phyloP scores from a whole-genome alignment of 2,888 invertebrate species.

The Drosophila nr. medialis region DNA sequence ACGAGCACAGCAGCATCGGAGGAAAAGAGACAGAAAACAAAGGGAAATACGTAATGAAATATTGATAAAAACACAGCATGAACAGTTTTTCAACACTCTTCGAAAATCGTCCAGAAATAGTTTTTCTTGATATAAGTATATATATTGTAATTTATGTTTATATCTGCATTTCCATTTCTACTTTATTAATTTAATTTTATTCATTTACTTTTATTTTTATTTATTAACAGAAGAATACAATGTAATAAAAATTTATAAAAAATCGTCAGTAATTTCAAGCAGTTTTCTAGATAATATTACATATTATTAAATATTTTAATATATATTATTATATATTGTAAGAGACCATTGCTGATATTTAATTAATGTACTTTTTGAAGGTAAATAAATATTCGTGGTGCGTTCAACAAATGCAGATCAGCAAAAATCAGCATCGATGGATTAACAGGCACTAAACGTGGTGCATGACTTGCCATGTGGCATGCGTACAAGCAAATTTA shows the following conservation, averaged over 20 bases:
- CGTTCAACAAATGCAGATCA: background rate
- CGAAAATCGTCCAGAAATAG: background rate
- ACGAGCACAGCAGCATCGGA: constrained; percentile 11
- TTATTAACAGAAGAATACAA: no score
- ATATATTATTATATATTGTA: background rate
- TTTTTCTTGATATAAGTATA: background rate
- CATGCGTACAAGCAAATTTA: constrained; percentile 33
- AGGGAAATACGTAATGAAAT: background rate
- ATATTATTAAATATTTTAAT: background rate
- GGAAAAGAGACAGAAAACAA: constrained; percentile 19
- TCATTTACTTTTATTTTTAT: background rate
- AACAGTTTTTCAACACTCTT: background rate
- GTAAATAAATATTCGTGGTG: background rate
- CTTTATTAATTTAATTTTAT: background rate
- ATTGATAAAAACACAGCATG: background rate
- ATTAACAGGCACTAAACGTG: constrained; percentile 1
- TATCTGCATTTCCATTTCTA: background rate
- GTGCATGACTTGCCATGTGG: constrained; percentile 13
- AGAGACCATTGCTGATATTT: background rate
- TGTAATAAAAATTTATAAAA: no score
- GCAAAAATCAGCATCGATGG: background rate
- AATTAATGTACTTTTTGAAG: background rate
- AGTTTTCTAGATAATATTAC: no score
- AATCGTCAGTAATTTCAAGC: no score
- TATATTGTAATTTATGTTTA: background rate